Base-by-base conservation (phyloP, 2,888 invertebrate species). In the Falcaria lacertinaria region DNA sequence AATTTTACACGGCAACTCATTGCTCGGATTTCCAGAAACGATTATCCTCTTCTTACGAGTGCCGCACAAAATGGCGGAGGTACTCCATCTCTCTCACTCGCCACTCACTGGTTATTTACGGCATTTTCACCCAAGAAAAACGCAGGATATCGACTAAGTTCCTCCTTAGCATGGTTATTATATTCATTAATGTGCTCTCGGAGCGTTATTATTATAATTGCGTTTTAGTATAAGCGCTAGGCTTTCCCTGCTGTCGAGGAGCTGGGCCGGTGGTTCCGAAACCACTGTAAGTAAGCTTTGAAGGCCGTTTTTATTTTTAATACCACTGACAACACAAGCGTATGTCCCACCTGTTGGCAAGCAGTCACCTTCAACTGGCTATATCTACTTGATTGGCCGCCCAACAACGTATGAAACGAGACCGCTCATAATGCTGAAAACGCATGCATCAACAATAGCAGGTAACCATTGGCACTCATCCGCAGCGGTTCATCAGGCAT, bases 91-190 rank as follows among this genome's bases (percentile, higher is more conserved):
- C 57, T 48, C 53, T 45, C 59, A 57, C 57, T 58, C 57, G 53
- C 64, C 64, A 69, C 66, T 74, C 68, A 69, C 67, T 64, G 69
- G 71, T 60, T 67, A 67, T 72, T 74, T 73, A 70, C 68, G 48
- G 62, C 67, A 69, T 70, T 75, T 75, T 72, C 56, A 61, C 55
- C 61, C 62, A 54, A 54, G 43, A 48, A 55, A 62, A 67, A 61
- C 48, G 51, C 33, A 39, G 33, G 37, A 37, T 25, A 33, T 36
- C 22, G 36, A 36, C 36, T 36, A 36, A 36, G 22, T 36, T 36
- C 22, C 36, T 36, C 22, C 14, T 22, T 13, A 14, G 19, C 22
- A 13, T 13, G 22, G 22, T 22, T 36, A 36, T 36, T 36, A 36
- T 22, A 22, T 36, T 36, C 36, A 36, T 36, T 36, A 36, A n/a